These are phyloP conservation scores for Vespertilio murinus DNA, from an alignment of 2,797 vertebrate genomes.

Conservation along the genomic window DNA sequence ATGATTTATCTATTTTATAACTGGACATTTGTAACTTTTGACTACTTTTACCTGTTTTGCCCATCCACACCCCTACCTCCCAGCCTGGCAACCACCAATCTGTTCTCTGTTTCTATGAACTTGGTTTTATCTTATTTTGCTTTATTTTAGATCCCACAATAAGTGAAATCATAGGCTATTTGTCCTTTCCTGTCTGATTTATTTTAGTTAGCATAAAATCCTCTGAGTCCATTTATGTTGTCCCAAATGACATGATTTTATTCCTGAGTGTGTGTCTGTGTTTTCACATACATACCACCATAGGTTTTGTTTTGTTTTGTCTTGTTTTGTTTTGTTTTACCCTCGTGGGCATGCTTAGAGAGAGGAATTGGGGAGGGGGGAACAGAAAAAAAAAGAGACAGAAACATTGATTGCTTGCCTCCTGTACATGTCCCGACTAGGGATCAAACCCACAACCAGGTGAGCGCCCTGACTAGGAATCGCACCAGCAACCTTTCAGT, in stretches of 20 bases:
- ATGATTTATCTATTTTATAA: background rate
- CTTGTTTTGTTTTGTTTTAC: background rate
- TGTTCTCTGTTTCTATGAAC: background rate
- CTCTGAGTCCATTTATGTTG: background rate
- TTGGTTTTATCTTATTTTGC: background rate
- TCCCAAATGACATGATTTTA: background rate
- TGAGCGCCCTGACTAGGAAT: background rate
- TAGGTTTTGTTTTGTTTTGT: background rate
- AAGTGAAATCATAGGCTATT: background rate
- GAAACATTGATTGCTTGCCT: background rate
- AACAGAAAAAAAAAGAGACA: background rate
- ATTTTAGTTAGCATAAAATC: background rate
- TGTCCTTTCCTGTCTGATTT: background rate
- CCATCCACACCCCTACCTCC: too few relatives aligned
- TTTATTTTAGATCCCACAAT: background rate
- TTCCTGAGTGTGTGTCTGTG: background rate
- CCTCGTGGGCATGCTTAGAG: background rate
- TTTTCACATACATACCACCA: background rate
- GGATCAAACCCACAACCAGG: background rate
- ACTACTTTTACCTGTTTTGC: background rate
- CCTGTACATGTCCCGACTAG: background rate
- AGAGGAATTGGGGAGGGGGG: background rate
- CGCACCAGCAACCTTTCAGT: background rate
- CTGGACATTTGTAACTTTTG: background rate
- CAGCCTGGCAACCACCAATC: background rate